Base-by-base conservation (phyloP, 2,888 invertebrate genomes). In the Lissonota sp. region DNA sequence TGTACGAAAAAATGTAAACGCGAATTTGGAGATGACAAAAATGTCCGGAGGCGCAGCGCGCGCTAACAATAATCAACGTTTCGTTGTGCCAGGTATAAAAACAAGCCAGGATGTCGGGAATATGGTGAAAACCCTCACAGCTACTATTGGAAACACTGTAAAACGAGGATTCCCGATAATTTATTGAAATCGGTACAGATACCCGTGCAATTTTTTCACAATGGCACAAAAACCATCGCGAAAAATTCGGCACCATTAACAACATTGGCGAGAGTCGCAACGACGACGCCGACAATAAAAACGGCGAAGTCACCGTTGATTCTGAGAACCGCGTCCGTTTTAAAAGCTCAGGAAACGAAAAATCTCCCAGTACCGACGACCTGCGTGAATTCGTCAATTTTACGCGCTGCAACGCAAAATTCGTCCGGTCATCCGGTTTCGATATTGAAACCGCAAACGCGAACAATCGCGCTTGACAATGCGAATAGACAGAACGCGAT, bases 371-470 rank as follows among this genome's bases (percentile, higher is more conserved):
- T 70, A 7, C 67, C 74, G n/a, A 79, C 86, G 6, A 53, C 53
- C 14, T 53, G 12, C 5, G 6, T 7, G 5, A 26, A 26, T 26
- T 84, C 86, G 0, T 87, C 86, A 60, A 77, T 88, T 70, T 85
- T 89, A 60, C 70, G 81, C n/a, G 83, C 86, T 66, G 82, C 86
- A 10, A 84, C 84, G 0, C 86, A 88, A 55, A 74, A 81, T 40
- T 79, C 85, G 5, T 87, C 86, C 8, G 84, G 86, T 3, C 26
- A 26, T 26, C 88, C 91, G 5, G 83, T 91, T 60, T 91, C 91
- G n/a, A 89, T 91, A 10, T 83, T 91, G 5, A 91, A 91, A 72
- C 90, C 90, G 16, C 90, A 90, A 72, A 71, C 87, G 5, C 26
- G 26, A 26, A 89, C 88, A 79, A 78, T 85, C 7, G 79, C 83